Percentiles rank a stretch among this genome's conserved stretches.
Evolutionary conservation across 2,888 invertebrate genomes (phyloP).

Genomic region (Muschampia plurimacula): DNA sequence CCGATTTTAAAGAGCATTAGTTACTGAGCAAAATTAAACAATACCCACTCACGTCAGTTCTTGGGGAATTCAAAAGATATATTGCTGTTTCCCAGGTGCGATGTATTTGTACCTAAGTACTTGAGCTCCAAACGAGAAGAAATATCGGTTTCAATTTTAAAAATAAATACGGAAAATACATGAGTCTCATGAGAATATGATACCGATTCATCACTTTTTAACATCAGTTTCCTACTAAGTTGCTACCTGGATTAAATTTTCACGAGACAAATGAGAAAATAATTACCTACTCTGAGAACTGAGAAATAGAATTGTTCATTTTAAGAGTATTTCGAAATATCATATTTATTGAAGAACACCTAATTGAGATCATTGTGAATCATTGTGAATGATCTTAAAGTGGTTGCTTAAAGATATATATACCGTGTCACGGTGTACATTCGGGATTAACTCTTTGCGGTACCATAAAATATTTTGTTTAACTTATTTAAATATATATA

Average conservation of each 20-base stretch:
- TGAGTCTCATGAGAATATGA: slow-evolving; percentile 7
- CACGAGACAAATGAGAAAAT: slow-evolving; percentile 17
- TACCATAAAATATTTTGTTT: no score
- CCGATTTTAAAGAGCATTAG: neutral
- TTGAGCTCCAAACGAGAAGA: neutral
- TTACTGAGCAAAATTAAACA: slow-evolving; percentile 1
- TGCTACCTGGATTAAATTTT: slow-evolving; percentile 10
- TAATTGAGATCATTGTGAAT: no score
- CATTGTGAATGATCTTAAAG: no score
- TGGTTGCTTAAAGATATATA: no score
- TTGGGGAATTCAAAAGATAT: neutral
- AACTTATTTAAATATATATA: no score
- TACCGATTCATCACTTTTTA: slow-evolving; percentile 17
- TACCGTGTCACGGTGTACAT: no score
- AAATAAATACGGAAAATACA: slow-evolving; percentile 1
- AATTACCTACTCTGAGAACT: neutral
- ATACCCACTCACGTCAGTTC: neutral
- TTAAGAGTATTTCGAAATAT: no score
- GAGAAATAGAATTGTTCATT: slow-evolving; percentile 3
- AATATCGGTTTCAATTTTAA: slow-evolving; percentile 13
- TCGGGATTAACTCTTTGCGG: no score
- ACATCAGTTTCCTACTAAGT: neutral
- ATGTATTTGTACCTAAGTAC: slow-evolving; percentile 10
- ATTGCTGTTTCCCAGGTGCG: slow-evolving; percentile 1
- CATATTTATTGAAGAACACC: no score